These are phyloP conservation scores for Tapirus terrestris DNA, from an alignment of 2,113 vertebrate species.

Conservation along the genomic window DNA sequence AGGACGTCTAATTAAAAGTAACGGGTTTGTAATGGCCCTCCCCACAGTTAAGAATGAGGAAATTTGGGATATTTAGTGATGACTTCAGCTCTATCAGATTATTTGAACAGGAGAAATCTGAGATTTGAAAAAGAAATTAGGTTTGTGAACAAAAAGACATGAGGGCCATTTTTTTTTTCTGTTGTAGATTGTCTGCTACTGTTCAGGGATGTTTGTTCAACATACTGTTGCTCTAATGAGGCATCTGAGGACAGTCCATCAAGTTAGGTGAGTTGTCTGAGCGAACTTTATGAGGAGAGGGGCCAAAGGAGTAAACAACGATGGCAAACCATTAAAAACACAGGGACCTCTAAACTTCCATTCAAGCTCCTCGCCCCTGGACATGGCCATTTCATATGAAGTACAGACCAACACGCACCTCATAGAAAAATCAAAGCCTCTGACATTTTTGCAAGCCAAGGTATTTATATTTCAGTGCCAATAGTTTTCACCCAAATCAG, in stretches of 20 bases:
- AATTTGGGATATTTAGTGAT: background rate
- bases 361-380: background rate
- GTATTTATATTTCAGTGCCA: background rate
- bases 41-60: background rate
- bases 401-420: fast-evolving
- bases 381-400: background rate
- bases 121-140: background rate
- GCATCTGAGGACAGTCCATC: background rate
- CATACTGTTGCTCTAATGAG: background rate
- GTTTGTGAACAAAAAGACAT: background rate
- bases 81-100: background rate
- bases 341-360: fast-evolving
- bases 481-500: background rate
- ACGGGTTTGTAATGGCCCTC: background rate
- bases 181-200: background rate
- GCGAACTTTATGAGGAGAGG: background rate
- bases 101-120: too few relatives aligned
- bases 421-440: background rate
- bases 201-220: background rate
- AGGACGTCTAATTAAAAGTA: background rate
- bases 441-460: fast-evolving
- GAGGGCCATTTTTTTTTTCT: background rate
- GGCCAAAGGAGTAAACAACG: background rate
- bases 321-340: background rate
- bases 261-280: background rate